Base-by-base conservation (phyloP, 2,797 vertebrate genomes). In the Meda fulgida region DNA sequence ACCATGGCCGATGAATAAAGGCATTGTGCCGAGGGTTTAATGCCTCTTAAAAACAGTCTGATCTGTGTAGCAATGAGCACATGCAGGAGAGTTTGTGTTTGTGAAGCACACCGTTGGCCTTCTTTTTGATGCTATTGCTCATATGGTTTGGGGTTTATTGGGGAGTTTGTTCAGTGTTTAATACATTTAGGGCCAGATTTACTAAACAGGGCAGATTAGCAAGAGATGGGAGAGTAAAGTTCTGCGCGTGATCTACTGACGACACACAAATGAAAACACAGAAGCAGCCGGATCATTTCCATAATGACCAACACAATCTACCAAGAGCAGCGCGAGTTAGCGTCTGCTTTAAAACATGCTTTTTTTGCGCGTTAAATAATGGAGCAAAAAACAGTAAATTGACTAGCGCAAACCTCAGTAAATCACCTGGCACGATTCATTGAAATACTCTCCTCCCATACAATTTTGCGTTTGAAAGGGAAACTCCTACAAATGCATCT, bases 1-100 rank as follows among this genome's bases (percentile, higher is more conserved):
- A 91, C 86, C 9, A 1, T 29, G 19, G 63, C 82, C 72, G 75
- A 84, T 93, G 91, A 95, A 94, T 92, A 91, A 72, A 84, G 77
- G 75, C 91, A 93, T 95, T 95, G 93, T 94, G 79, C 75, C 21
- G 82, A 69, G 77, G 84, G 86, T 91, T 88, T 85, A 86, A 80
- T 72, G 63, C 85, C 81, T 79, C 75, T 90, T 86, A 88, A 89
- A 88, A 91, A 53, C 31, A 65, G 85, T 86, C 88, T 89, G 91
- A 89, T 84, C 80, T 71, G 75, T 91, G 87, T 92, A 65, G 40
- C 51, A 66, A 55, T 72, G 48, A 84, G 83, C 70, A 34, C 51
- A 36, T 34, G 38, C 69, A 34, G 38, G 67, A 70, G 23, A 53
- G 67, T 34, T 40, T 76, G 43, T 26, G 36, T 60, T 8, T 31